phyloP scores from a whole-genome alignment of 2,888 invertebrate species.

The Ophion costatus region DNA sequence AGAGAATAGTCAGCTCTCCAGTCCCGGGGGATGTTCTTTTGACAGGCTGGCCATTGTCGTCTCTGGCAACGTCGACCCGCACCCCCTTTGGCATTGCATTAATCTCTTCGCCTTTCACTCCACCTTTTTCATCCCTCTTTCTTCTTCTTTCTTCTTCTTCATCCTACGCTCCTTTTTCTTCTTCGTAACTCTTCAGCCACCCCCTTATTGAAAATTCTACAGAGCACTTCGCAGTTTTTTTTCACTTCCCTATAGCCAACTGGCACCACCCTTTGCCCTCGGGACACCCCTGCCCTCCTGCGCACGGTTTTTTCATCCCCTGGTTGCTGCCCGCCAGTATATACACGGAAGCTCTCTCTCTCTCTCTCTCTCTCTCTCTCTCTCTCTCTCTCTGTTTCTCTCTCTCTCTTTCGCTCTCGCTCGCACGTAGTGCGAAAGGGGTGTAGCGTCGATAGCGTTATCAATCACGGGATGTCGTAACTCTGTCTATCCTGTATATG shows the following conservation, averaged over 20 bases:
- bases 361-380: not conserved
- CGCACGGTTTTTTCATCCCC: conserved; percentile 18
- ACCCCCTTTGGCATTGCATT: conserved; percentile 79
- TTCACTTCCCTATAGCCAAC: conserved; percentile 59
- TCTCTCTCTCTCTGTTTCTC: not conserved
- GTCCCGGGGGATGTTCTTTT: conserved; percentile 79
- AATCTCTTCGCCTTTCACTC: conserved; percentile 75
- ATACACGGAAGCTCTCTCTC: conserved; percentile 1
- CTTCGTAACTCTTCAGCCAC: conserved; percentile 60
- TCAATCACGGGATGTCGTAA: conserved; percentile 75
- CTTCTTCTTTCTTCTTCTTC: conserved; percentile 48
- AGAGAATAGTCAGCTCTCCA: conserved; percentile 65
- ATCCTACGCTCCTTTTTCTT: conserved; percentile 44
- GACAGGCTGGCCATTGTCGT: conserved; percentile 78
- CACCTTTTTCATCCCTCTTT: conserved; percentile 47
- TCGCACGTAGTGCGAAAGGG: conserved; percentile 39
- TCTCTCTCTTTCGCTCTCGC: not conserved
- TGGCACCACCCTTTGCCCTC: conserved; percentile 71
- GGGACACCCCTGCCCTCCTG: conserved; percentile 32
- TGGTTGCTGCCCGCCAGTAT: not conserved
- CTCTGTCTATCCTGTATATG: conserved; percentile 55
- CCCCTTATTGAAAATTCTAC: conserved; percentile 81
- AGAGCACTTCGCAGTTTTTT: conserved; percentile 75
- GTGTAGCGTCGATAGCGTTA: conserved; percentile 71
- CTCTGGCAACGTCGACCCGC: conserved; percentile 72